Conservation (phyloP, 2,113 vertebrate species). For the Tautogolabrus adspersus region DNA sequence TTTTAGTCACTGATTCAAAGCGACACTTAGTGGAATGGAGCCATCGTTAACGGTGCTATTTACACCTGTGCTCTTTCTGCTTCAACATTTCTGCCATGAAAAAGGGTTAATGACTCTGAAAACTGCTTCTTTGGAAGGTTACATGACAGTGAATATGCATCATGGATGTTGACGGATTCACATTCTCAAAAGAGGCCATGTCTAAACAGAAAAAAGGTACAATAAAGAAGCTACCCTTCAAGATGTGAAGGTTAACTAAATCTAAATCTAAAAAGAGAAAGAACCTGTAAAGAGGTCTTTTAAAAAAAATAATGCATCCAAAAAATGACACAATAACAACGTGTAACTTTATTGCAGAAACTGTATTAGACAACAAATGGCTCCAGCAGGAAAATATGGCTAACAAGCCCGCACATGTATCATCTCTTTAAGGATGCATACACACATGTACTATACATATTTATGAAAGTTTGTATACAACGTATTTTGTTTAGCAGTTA, state of each 20-base stretch:
- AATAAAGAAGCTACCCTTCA: not conserved
- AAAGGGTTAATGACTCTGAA: not conserved
- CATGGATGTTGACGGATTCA: not conserved
- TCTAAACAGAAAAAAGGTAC: not conserved
- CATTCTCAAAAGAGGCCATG: not conserved
- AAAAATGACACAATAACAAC: no score
- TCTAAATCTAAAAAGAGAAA: no score
- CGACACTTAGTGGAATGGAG: not conserved
- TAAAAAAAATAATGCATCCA: no score
- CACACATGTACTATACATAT: not conserved
- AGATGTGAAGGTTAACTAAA: not conserved
- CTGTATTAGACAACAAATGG: no score
- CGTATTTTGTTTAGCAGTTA: not conserved
- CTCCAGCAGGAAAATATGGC: no score
- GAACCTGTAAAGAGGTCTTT: no score
- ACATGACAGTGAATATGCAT: not conserved
- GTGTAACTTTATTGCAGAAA: no score
- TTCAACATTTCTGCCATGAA: not conserved
- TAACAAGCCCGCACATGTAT: no score
- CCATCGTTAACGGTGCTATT: not conserved
- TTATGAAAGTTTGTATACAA: no score
- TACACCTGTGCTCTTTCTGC: not conserved
- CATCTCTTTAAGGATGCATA: no score
- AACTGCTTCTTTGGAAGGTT: not conserved
- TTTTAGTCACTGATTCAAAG: not conserved